Conservation (phyloP, 2,113 vertebrate species). For the Oreochromis spilurus region DNA sequence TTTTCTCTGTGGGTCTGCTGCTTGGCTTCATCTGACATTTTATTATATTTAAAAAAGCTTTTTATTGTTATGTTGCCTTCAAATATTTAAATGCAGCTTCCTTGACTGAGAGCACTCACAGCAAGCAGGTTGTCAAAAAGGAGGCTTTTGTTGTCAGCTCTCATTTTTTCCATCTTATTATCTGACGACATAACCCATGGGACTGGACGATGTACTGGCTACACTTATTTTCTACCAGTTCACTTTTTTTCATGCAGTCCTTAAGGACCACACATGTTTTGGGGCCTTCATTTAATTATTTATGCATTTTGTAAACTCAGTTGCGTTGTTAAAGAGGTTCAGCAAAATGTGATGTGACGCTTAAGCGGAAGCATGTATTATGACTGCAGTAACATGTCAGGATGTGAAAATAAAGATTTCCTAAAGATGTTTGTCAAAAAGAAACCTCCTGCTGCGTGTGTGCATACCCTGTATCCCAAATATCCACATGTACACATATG, state of each 20-base stretch:
- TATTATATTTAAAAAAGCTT: not conserved
- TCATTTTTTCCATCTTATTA: conserved; percentile 15
- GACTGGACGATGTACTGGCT: not conserved
- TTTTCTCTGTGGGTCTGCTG: conserved; percentile 1
- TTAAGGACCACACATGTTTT: not conserved
- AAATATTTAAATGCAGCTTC: conserved; percentile 44
- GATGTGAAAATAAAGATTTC: conserved; percentile 5
- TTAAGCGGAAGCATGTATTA: not conserved
- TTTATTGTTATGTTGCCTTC: not conserved
- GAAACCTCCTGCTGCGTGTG: not conserved
- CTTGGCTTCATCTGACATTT: not conserved
- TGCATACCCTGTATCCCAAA: not conserved
- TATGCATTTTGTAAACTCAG: not conserved
- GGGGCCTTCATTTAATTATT: not conserved
- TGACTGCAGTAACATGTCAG: not conserved
- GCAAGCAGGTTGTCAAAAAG: not conserved
- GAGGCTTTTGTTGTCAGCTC: conserved; percentile 19
- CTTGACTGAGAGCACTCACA: conserved; percentile 21
- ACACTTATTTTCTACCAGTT: not conserved
- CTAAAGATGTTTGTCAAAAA: conserved; percentile 10
- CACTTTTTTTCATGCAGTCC: conserved; percentile 8
- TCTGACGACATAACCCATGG: not conserved
- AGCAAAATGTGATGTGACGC: not conserved
- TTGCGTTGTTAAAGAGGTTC: not conserved
- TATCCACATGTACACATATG: conserved; percentile 4